Evolutionary conservation across 2,113 vertebrate genomes (phyloP), one percentile per base, ranked within the genome.

Genomic region (Leuciscus idus): DNA sequence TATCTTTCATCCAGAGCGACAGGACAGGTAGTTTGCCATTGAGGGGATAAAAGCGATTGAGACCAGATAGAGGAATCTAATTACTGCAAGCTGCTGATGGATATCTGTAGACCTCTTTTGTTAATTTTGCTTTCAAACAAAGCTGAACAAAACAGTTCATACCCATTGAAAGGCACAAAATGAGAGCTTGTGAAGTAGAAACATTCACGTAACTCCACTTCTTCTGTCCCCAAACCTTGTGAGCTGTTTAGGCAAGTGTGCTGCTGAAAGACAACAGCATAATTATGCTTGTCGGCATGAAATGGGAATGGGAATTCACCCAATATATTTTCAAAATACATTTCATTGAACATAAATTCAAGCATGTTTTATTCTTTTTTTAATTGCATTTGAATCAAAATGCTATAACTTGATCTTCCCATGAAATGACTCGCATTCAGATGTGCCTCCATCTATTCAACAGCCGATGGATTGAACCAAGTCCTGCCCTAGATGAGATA

Each of bases 21-120:
- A n/a, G 70, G 70, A 73, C 70, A 75, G 73, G n/a, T 50, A 75
- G n/a, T 75, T n/a, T 75, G 73, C 17, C 43, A 46, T 75, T 48
- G 43, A 75, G n/a, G n/a, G 46, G 36, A 73, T 43, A 73, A 43
- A 73, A 73, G 70, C 4, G 4, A 73, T 19, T 48, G 11, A n/a
- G 70, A 46, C 36, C 19, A 75, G 73, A 73, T 73, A 73, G 36
- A 48, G n/a, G 23, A 59, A 84, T 55, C 70, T 26, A 84, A 84
- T 84, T 84, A 74, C 52, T 43, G 52, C 19, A 84, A 59, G 68
- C 48, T 46, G 6, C 52, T 36, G 48, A 26, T 83, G 66, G 26
- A 39, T 57, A 5, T 12, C 66, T 30, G 33, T 74, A 57, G 10
- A 28, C 61, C 46, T 52, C 64, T 66, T 46, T 33, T 30, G 19